Evolutionary conservation across 2,797 vertebrate species (phyloP).

Genomic region (Melanotaenia pygmaea): DNA sequence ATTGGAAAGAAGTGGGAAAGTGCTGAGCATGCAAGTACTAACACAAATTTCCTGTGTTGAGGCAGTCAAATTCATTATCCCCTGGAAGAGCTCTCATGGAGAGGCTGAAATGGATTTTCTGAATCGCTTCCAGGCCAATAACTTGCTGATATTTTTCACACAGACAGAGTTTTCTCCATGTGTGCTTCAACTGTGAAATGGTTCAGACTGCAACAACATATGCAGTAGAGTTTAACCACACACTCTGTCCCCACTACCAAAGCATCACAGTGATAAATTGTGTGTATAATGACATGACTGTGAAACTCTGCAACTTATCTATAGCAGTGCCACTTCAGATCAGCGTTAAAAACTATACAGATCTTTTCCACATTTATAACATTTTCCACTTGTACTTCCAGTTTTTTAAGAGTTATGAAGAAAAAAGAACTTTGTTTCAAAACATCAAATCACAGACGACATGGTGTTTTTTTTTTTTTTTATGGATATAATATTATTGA

Average conservation of each 20-base stretch:
- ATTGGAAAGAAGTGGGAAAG: slow-evolving; percentile 70
- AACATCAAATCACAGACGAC: too few species aligned
- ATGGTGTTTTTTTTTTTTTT: too few species aligned
- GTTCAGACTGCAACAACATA: slow-evolving; percentile 44
- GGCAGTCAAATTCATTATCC: slow-evolving; percentile 70
- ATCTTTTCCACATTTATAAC: not conserved
- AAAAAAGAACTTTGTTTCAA: too few species aligned
- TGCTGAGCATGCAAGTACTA: slow-evolving; percentile 69
- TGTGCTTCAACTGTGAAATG: slow-evolving; percentile 50
- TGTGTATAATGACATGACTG: not conserved
- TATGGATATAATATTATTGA: too few species aligned
- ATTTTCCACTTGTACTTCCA: too few species aligned
- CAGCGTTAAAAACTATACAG: not conserved
- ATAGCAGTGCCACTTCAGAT: too few species aligned
- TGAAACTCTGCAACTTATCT: not conserved
- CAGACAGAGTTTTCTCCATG: slow-evolving; percentile 57
- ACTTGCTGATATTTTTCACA: slow-evolving; percentile 66
- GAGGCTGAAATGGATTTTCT: slow-evolving; percentile 74
- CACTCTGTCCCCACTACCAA: slow-evolving; percentile 3
- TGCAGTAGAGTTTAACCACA: slow-evolving; percentile 27
- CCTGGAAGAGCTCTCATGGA: slow-evolving; percentile 61
- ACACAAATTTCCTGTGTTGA: slow-evolving; percentile 59
- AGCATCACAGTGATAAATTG: slow-evolving; percentile 7
- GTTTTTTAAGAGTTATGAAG: too few species aligned
- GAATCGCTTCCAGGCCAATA: slow-evolving; percentile 61